These are phyloP conservation scores for Pterocles gutturalis DNA, from an alignment of 2,113 vertebrate genomes.

Conservation along the genomic window DNA sequence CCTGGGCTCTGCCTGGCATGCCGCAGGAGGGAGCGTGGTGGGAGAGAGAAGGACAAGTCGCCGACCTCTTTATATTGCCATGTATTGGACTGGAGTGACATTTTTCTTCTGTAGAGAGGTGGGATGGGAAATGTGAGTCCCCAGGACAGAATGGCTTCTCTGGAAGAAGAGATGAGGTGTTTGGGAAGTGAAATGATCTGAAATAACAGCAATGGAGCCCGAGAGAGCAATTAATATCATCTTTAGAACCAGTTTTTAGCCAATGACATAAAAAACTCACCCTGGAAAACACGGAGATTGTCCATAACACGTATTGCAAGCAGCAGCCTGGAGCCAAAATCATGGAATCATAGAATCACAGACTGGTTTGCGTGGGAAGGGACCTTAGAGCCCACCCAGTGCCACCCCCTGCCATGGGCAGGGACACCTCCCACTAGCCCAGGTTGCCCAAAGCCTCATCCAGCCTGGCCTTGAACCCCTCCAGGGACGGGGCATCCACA, in stretches of 20 bases:
- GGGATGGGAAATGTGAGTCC: not conserved
- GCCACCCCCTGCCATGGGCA: not conserved
- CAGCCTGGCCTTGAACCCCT: not conserved
- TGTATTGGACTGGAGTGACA: not conserved
- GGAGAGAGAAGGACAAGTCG: not conserved
- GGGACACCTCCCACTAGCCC: not conserved
- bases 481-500: not conserved
- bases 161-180: not conserved
- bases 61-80: accelerated
- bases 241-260: not conserved
- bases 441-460: not conserved
- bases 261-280: not conserved
- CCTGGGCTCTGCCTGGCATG: not conserved
- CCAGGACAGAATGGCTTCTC: not conserved
- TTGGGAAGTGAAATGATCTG: accelerated
- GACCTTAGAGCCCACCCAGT: not conserved
- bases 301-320: not conserved
- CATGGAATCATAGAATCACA: not conserved
- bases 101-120: not conserved
- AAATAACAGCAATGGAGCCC: not conserved
- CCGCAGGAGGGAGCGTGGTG: accelerated
- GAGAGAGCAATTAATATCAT: not conserved
- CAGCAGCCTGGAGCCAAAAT: not conserved
- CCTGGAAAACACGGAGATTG: not conserved
- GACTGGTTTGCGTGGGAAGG: not conserved